phyloP scores from a whole-genome alignment of 2,888 invertebrate genomes.

The Drosophila peninsularis region DNA sequence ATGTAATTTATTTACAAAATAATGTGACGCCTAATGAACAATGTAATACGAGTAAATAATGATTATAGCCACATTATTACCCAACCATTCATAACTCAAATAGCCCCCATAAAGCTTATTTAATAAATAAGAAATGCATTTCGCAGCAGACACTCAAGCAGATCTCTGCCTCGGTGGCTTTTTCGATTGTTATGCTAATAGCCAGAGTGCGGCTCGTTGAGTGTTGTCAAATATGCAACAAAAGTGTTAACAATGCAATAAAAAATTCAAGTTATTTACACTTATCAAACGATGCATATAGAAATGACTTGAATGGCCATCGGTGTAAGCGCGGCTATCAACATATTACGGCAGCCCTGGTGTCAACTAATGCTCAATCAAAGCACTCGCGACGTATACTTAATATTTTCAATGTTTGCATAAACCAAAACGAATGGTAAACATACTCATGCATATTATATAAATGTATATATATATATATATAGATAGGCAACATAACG shows the following conservation, averaged over 20 bases:
- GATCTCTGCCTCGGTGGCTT: neutral
- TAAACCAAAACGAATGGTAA: constrained; percentile 74
- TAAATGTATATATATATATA: constrained; percentile 15
- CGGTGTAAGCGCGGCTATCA: constrained; percentile 33
- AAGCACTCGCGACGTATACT: constrained; percentile 65
- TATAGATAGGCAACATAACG: constrained; percentile 37
- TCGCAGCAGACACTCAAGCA: neutral
- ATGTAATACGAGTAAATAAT: constrained; percentile 6
- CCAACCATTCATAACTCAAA: neutral
- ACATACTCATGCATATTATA: constrained; percentile 46
- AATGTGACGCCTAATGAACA: constrained; percentile 4
- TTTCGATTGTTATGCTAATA: constrained; percentile 11
- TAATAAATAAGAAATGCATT: constrained; percentile 11
- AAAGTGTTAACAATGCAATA: constrained; percentile 15
- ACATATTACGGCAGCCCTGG: constrained; percentile 56
- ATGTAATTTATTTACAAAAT: constrained; percentile 7
- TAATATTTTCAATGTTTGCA: constrained; percentile 65
- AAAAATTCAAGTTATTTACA: constrained; percentile 24
- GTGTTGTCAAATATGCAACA: constrained; percentile 20
- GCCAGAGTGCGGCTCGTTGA: neutral
- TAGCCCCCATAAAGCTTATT: neutral
- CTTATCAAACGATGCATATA: constrained; percentile 9
- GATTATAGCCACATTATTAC: neutral
- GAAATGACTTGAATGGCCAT: constrained; percentile 18
- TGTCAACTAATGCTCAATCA: constrained; percentile 57